A percentile compares a stretch with the other conserved stretches of the same genome.
These are phyloP conservation scores for Eristalis pertinax DNA, from an alignment of 2,888 invertebrate species.

Conservation along the genomic window DNA sequence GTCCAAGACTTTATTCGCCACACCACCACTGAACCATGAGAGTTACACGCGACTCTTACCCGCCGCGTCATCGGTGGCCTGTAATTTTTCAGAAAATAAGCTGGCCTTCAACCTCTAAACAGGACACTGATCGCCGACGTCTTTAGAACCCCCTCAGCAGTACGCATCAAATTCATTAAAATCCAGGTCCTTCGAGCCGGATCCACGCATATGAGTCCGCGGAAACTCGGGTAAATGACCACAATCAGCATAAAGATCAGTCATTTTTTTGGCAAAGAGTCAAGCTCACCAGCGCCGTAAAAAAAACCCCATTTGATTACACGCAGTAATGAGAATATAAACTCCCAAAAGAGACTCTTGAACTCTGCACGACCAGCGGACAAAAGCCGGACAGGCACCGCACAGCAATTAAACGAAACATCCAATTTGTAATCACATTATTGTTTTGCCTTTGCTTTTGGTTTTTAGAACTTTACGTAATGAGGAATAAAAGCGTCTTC, in stretches of 20 bases:
- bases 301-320: neutral
- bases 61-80: too few relatives aligned
- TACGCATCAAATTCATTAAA: neutral
- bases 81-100: too few relatives aligned
- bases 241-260: neutral
- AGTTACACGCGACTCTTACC: too few relatives aligned
- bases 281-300: neutral
- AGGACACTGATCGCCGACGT: too few relatives aligned
- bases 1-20: too few relatives aligned
- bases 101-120: too few relatives aligned
- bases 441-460: neutral
- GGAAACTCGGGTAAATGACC: neutral
- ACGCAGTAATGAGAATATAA: neutral
- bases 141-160: too few relatives aligned
- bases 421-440: slow-evolving; percentile 1
- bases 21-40: too few relatives aligned
- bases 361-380: neutral
- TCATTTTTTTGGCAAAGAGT: neutral
- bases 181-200: neutral
- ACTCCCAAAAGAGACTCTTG: neutral
- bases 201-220: neutral
- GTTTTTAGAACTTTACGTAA: slow-evolving; percentile 15
- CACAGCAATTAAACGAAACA: slow-evolving; percentile 2
- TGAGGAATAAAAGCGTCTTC: slow-evolving; percentile 36
- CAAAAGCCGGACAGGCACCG: neutral